These are phyloP conservation scores for Heterodera schachtii DNA, from an alignment of 1,140 invertebrate species.

Conservation along the genomic window DNA sequence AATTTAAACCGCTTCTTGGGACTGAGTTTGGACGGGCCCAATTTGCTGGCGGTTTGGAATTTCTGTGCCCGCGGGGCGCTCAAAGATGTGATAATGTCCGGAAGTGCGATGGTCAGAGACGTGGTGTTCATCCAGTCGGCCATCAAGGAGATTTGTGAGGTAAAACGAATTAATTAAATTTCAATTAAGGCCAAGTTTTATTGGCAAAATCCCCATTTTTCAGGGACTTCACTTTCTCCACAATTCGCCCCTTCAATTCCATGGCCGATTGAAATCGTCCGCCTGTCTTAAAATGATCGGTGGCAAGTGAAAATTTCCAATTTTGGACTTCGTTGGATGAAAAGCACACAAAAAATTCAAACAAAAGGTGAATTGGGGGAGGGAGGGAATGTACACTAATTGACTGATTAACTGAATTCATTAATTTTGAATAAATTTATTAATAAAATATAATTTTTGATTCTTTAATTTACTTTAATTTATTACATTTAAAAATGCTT, in stretches of 20 bases:
- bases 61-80: conserved; percentile 57
- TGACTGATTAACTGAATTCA: no score
- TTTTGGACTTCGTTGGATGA: conserved; percentile 39
- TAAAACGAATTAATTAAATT: neutral
- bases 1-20: conserved; percentile 85
- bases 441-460: no score
- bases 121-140: conserved; percentile 62
- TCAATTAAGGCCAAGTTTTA: no score
- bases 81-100: conserved; percentile 51
- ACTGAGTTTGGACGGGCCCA: conserved; percentile 75
- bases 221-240: conserved; percentile 49
- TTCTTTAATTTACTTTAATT: no score
- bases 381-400: no score
- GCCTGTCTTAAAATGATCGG: conserved; percentile 62
- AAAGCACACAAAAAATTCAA: conserved; percentile 8
- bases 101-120: conserved; percentile 52
- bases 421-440: no score
- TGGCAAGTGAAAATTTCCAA: conserved; percentile 61
- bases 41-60: conserved; percentile 69
- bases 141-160: conserved; percentile 54
- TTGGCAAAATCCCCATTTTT: no score
- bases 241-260: conserved; percentile 47
- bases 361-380: no score
- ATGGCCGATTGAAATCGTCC: conserved; percentile 55
- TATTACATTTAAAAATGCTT: no score